phyloP scores from a whole-genome alignment of 2,113 vertebrate genomes.

The Montifringilla adamsi region DNA sequence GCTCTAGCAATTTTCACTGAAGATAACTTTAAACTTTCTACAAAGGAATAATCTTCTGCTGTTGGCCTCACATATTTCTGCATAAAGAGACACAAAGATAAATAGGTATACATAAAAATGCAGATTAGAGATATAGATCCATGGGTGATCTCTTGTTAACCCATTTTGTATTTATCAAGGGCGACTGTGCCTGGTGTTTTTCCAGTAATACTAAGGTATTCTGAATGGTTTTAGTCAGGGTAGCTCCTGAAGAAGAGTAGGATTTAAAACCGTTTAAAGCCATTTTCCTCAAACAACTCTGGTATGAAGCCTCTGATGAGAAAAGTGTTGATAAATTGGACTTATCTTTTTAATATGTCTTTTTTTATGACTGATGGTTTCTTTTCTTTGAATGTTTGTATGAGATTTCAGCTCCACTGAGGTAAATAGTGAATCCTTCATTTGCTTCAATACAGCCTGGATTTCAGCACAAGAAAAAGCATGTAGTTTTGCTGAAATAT shows the following conservation, averaged over 20 bases:
- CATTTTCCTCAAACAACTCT: neutral
- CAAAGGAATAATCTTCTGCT: neutral
- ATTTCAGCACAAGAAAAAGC: neutral
- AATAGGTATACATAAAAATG: constrained; percentile 33
- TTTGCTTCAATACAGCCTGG: neutral
- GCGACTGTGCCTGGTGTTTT: neutral
- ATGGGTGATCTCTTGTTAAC: neutral
- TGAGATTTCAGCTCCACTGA: neutral
- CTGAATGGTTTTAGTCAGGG: neutral
- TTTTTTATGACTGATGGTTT: neutral
- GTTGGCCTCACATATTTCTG: neutral
- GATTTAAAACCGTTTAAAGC: neutral
- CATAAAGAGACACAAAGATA: neutral
- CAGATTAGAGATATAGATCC: constrained; percentile 28
- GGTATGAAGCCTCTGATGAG: neutral
- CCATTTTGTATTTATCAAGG: neutral
- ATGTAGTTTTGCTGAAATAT: neutral
- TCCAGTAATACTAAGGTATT: neutral
- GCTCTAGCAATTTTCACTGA: neutral
- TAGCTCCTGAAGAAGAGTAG: neutral
- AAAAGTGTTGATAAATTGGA: neutral
- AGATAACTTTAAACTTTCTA: neutral
- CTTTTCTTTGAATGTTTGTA: neutral
- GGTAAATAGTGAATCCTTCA: neutral
- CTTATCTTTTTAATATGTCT: neutral